A percentile compares a stretch with the other conserved stretches of the same genome.
These are phyloP conservation scores for Tenthredo livida DNA, from an alignment of 2,888 invertebrate genomes.

Conservation along the genomic window DNA sequence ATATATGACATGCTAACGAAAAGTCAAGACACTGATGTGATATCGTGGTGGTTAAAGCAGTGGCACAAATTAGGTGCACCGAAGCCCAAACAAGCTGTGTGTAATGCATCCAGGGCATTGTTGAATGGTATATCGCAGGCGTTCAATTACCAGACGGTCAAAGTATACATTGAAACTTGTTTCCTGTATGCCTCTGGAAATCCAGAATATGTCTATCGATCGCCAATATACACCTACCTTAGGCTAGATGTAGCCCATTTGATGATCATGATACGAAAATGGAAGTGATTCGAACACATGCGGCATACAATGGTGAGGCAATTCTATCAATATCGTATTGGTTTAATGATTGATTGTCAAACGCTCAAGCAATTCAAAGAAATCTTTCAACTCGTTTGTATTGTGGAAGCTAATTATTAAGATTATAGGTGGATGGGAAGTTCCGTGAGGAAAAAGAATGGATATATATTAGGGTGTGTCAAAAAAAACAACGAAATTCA, in stretches of 20 bases:
- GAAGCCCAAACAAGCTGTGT: conserved; percentile 19
- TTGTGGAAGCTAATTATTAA: conserved; percentile 51
- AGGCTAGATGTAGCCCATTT: conserved; percentile 55
- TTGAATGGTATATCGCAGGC: conserved; percentile 27
- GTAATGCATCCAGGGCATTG: conserved; percentile 25
- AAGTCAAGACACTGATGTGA: conserved; percentile 30
- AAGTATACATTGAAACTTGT: conserved; percentile 39
- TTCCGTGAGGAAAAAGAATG: too few relatives aligned
- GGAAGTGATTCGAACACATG: conserved; percentile 53
- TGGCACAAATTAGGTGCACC: conserved; percentile 33
- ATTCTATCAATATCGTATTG: conserved; percentile 43
- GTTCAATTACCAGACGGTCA: conserved; percentile 15
- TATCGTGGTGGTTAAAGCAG: conserved; percentile 34
- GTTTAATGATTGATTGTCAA: conserved; percentile 52
- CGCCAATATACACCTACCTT: conserved; percentile 53
- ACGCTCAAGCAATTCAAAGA: conserved; percentile 46
- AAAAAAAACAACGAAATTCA: background rate
- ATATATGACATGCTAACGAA: conserved; percentile 22
- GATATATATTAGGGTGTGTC: too few relatives aligned
- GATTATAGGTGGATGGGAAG: too few relatives aligned
- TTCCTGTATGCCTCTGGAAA: conserved; percentile 50
- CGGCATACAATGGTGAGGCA: conserved; percentile 47
- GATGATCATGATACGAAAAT: conserved; percentile 49
- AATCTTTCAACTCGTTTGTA: conserved; percentile 51
- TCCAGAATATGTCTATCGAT: conserved; percentile 50